Percentiles rank a stretch among this genome's conserved stretches.
phyloP scores from a whole-genome alignment of 2,113 vertebrate species.

The Grammomys surdaster region DNA sequence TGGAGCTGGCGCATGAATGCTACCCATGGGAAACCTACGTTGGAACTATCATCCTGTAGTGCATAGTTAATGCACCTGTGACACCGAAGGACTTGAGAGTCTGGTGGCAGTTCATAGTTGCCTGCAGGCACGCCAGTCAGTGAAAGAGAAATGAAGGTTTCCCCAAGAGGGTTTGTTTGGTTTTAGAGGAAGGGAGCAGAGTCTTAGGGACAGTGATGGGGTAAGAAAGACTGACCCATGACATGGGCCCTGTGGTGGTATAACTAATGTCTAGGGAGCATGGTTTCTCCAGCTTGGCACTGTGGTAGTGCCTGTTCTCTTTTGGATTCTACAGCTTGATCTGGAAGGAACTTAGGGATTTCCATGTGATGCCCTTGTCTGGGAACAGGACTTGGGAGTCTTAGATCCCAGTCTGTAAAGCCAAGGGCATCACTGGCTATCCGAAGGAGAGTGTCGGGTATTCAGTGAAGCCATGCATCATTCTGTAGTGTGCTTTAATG shows the following conservation, averaged over 20 bases:
- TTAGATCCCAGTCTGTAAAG: neutral
- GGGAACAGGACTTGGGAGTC: neutral
- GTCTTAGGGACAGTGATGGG: neutral
- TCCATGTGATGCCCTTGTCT: accelerated
- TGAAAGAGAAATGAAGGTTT: neutral
- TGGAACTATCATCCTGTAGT: no score
- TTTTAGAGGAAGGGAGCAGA: neutral
- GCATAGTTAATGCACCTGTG: neutral
- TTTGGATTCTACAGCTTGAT: neutral
- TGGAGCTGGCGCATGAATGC: accelerated
- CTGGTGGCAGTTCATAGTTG: neutral
- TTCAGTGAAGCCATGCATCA: neutral
- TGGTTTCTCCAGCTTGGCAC: neutral
- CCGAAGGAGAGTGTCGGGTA: neutral
- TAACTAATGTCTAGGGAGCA: neutral
- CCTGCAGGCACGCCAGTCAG: neutral
- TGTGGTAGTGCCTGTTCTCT: neutral
- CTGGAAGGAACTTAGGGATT: neutral
- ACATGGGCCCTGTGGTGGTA: neutral
- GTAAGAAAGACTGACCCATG: no score
- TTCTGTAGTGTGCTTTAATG: neutral
- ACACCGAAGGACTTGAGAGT: neutral
- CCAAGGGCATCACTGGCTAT: neutral
- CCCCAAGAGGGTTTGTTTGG: neutral
- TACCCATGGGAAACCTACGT: accelerated